Base-by-base conservation (phyloP, 2,797 vertebrate genomes). In the Heteromormyrus szaboi region DNA sequence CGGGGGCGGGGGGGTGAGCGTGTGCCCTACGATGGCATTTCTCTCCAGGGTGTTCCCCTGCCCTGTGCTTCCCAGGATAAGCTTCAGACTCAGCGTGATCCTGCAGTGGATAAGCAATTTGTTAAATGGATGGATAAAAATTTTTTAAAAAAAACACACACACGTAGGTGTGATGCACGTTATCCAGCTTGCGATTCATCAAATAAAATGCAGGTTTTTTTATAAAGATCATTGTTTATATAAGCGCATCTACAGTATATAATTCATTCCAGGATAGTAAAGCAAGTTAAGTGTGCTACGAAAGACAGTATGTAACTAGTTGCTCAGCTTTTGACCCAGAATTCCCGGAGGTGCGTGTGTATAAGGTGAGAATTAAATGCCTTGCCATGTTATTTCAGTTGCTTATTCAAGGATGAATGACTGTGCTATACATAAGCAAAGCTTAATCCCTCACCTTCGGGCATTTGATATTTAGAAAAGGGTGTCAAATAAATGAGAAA, bases 211-310 rank as follows among this genome's bases (percentile, higher is more conserved):
- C 76, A 19, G 51, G 44, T 68, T 29, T 65, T 68, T 72, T 41
- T 17, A 81, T 81, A 81, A 81, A 81, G 76, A 81, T 81, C 76
- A 81, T 81, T 81, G 22, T 85, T 85, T 85, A 85, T 50, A 85
- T 53, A 85, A 85, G 84, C 14, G 50, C 51, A 53, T 33, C 84
- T 37, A 33, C 84, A 8, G 50, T 85, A 53, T 85, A 33, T 85
- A 85, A 53, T 29, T 50, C 48, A 53, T 33, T 85, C 11, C 50
- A 53, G 22, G 44, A 12, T 50, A 51, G 84, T 53, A 85, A 46
- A 81, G 33, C 25, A 76, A 81, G 76, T 11, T 46, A 81, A 54
- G 29, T 1, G 46, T 14, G 83, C 50, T 54, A 53, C 9, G 22
- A 85, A 85, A 50, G 83, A 7, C 44, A 54, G 84, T 33, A 4